Evolutionary conservation across 2,888 invertebrate genomes (phyloP), one percentile per base, ranked within the genome.

Genomic region (Megaustenia siamemsis): DNA sequence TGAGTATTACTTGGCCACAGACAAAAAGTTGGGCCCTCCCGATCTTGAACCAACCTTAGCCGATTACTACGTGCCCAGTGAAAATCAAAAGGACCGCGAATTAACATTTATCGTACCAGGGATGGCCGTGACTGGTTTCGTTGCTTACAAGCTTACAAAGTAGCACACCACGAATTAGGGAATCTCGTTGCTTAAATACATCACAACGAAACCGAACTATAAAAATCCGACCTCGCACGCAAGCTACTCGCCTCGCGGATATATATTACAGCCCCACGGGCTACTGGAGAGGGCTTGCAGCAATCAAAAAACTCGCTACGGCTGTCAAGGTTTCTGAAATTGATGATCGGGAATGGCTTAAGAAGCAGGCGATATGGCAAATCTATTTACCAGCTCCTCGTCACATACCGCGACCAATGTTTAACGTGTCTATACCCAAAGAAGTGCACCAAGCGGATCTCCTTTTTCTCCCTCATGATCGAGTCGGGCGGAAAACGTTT

Each of bases 311-410:
- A 49, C 49, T 49, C 15, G 6, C 49, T 49, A 15, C 49, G 49
- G 49, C 49, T n/a, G n/a, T n/a, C n/a, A n/a, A n/a, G n/a, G n/a
- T n/a, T n/a, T n/a, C n/a, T n/a, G n/a, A n/a, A n/a, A 53, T 12
- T 21, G 49, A 43, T 21, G 82, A 45, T 12, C 40, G 43, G 28
- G 53, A 71, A 28, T 82, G 53, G 40, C 45, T 82, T 32, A 71
- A 43, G 53, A 82, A 82, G 69, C 82, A 68, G 49, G 71, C 71
- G n/a, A 56, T 82, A 10, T 82, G 73, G 82, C 82, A 82, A 49
- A 71, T 82, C n/a, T 71, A 82, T 71, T 71, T 71, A n/a, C n/a
- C n/a, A n/a, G n/a, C n/a, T n/a, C n/a, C n/a, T n/a, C n/a, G n/a
- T n/a, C n/a, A n/a, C n/a, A 68, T 77, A n/a, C 77, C 56, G 24